Evolutionary conservation across 2,888 invertebrate species (phyloP), one percentile per base, ranked within the genome.

Genomic region (Drosophila kanekoi): DNA sequence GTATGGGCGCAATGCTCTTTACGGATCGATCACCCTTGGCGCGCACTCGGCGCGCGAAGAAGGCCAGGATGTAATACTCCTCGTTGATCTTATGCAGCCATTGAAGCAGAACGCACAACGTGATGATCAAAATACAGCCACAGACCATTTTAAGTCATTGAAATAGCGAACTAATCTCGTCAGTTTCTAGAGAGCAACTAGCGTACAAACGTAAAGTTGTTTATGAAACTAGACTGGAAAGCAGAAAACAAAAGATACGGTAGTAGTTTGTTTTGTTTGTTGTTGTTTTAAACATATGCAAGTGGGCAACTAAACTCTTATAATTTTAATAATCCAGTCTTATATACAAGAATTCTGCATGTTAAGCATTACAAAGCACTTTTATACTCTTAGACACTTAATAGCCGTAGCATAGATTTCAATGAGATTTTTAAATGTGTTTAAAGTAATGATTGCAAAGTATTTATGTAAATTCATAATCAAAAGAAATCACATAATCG

Each of bases 1-100:
- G 49, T n/a, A 63, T 59, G 0, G 88, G 79, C 1, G 68, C 81
- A 43, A 79, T 74, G 11, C 69, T 57, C 41, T 89, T 80, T n/a
- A 89, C 49, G 5, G 78, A 54, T 4, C 67, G 60, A 0, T 89
- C 90, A 69, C 87, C 78, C 10, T 72, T 65, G 1, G 86, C 85
- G 20, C 68, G 86, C 2, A 85, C 49, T 35, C 85, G 79, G 10
- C 77, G 58, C 0, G 76, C 45, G 44, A 76, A 79, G 38, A 79
- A 79, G 0, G 79, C 48, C 5, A 70, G 20, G 1, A 79, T 54
- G 33, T 65, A 20, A 47, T 73, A 79, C 8, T 76, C 70, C 18
- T 76, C 47, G 41, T 79, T 68, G 38, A 79, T 32, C 28, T 45
- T 73, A 18, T 51, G 40, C 0, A 79, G 37, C 65, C 70, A 77